These are phyloP conservation scores for Erythrocercus mccallii DNA, from an alignment of 2,113 vertebrate genomes.

Conservation along the genomic window DNA sequence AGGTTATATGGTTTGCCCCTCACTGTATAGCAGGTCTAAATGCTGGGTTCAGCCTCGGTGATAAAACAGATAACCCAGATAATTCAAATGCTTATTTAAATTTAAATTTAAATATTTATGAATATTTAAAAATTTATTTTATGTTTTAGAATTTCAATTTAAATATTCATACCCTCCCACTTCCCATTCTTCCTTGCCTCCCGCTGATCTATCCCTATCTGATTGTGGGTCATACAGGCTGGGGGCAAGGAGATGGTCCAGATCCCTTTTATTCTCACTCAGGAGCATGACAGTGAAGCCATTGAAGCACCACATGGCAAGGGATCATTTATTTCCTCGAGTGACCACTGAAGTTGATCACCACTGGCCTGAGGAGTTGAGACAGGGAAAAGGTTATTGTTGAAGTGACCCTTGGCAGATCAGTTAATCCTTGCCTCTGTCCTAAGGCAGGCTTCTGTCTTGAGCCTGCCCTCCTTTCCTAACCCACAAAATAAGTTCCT, in stretches of 20 bases:
- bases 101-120: not conserved
- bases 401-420: not conserved
- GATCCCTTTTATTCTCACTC: not conserved
- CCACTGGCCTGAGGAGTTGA: not conserved
- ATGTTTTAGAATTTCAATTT: not conserved
- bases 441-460: not conserved
- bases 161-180: not conserved
- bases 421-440: not conserved
- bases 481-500: not conserved
- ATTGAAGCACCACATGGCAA: accelerated
- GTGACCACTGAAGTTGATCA: not conserved
- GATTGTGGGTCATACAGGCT: not conserved
- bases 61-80: not conserved
- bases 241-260: not conserved
- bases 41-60: not conserved
- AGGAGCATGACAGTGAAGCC: not conserved
- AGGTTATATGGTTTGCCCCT: not conserved
- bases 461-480: not conserved
- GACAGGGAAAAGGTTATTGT: not conserved
- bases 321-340: not conserved
- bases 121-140: not conserved
- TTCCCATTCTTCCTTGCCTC: not conserved
- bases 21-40: accelerated
- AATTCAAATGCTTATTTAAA: not conserved
- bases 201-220: not conserved